Base-by-base conservation (phyloP, 1,140 invertebrate species). In the Pomacea maculata region DNA sequence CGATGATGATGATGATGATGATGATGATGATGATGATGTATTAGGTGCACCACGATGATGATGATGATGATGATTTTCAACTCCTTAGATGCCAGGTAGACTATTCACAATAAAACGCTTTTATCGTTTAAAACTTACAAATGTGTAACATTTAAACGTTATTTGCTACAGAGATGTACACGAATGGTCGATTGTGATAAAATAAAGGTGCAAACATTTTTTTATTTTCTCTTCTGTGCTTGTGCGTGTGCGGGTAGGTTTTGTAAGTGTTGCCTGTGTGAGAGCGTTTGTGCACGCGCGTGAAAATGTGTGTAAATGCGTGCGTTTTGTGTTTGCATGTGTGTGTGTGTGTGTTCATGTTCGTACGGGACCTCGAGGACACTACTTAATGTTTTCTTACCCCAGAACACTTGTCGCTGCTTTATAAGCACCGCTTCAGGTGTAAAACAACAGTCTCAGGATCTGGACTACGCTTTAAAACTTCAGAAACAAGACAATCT, bases 1-100 rank as follows among this genome's bases (percentile, higher is more conserved):
- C n/a, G n/a, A n/a, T 67, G 65, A 67, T 67, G 65, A 67, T 67
- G 65, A 11, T 67, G 65, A 67, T 67, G 65, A 67, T 6, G 65
- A 67, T 6, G 65, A 67, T 6, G 65, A 67, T 6, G 65, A 67
- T 6, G 65, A 67, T 67, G 5, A n/a, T n/a, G n/a, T n/a, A n/a
- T n/a, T n/a, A n/a, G n/a, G n/a, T n/a, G n/a, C n/a, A n/a, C n/a
- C n/a, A n/a, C n/a, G n/a, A n/a, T 67, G 65, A 67, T 67, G 65
- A 67, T 67, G 65, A 11, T 67, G 65, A 67, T 67, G 65, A 67
- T 7, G 65, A 67, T 45, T 45, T 45, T 5, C 34, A 45, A 45
- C n/a, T 65, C 64, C 17, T n/a, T n/a, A 65, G 64, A 19, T 19
- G 17, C n/a, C 64, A 3, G 64, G 4, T n/a, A 17, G 2, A 65